These are phyloP conservation scores for Cosmopolites sordidus DNA, from an alignment of 2,888 invertebrate species.

Conservation along the genomic window DNA sequence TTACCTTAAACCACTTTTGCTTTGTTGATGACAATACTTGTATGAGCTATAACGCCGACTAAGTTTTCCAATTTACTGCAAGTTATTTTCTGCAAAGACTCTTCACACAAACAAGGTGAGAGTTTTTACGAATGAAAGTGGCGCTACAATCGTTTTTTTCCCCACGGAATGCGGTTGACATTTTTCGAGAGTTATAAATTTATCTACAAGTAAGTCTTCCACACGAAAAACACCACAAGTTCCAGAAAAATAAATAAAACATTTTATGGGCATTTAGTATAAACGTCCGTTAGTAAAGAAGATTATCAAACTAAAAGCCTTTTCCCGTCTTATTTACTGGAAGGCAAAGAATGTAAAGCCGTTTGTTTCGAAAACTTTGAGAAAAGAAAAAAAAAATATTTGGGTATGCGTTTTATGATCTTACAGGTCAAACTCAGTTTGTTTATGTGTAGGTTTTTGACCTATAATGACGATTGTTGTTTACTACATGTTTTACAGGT, in stretches of 20 bases:
- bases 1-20: too few species aligned
- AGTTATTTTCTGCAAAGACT: not conserved
- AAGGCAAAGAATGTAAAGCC: conserved; percentile 18
- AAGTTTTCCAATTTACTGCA: too few species aligned
- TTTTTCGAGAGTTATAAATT: not conserved
- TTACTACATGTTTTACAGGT: too few species aligned
- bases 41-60: too few species aligned
- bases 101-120: not conserved
- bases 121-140: not conserved
- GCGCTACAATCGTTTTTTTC: not conserved
- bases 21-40: too few species aligned
- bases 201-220: not conserved
- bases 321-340: conserved; percentile 13
- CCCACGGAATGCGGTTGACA: not conserved
- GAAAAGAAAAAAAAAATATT: conserved; percentile 9
- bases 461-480: too few species aligned
- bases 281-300: conserved; percentile 1
- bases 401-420: conserved; percentile 10
- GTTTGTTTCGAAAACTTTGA: conserved; percentile 13
- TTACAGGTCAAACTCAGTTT: too few species aligned
- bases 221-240: not conserved
- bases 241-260: not conserved
- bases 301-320: not conserved
- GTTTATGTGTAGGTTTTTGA: too few species aligned
- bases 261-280: not conserved